Conservation (phyloP, 2,797 vertebrate species). For the Adelosebastes latens region DNA sequence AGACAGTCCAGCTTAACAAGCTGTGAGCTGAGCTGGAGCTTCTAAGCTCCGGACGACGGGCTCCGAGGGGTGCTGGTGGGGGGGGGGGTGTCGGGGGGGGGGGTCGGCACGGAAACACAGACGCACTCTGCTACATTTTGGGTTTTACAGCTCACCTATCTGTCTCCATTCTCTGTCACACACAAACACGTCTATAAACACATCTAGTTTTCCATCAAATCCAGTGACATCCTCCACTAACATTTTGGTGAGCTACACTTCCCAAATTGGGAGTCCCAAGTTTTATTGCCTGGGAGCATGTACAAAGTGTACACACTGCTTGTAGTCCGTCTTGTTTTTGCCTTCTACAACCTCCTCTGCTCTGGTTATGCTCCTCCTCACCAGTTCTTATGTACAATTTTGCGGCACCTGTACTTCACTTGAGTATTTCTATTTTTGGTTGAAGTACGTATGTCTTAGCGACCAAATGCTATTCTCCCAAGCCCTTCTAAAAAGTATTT, state of each 20-base stretch:
- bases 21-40: constrained; percentile 50
- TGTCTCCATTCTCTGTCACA: neutral
- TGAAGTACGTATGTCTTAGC: too few species aligned
- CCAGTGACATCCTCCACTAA: neutral
- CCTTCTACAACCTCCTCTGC: neutral
- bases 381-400: neutral
- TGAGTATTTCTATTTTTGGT: too few species aligned
- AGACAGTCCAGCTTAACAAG: constrained; percentile 45
- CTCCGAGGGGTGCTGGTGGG: neutral
- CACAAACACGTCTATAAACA: constrained; percentile 21
- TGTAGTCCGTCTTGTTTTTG: neutral
- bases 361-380: neutral
- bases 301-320: neutral
- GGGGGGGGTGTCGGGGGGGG: neutral
- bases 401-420: too few species aligned
- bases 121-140: neutral
- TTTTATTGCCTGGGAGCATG: neutral
- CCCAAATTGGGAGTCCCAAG: neutral
- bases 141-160: constrained; percentile 18
- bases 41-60: neutral
- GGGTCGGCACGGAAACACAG: neutral
- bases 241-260: neutral
- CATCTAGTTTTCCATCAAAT: constrained; percentile 1
- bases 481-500: too few species aligned
- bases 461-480: too few species aligned